Evolutionary conservation across 2,797 vertebrate species (phyloP).

Genomic region (Ispidina picta): DNA sequence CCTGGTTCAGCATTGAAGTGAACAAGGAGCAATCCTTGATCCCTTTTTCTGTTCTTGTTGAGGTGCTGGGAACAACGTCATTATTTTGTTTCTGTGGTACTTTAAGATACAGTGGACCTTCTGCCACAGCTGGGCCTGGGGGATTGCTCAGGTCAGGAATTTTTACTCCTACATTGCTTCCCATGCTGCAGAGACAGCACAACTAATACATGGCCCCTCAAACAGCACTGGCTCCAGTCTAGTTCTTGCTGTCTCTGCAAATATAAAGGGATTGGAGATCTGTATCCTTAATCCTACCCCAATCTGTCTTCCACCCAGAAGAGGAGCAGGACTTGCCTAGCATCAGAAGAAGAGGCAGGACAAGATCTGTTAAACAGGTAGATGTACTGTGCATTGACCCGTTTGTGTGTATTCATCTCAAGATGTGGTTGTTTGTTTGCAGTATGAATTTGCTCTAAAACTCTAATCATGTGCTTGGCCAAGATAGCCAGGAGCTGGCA

Average conservation of each 20-base stretch:
- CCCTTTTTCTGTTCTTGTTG: not conserved
- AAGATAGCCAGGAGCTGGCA: conserved; percentile 48
- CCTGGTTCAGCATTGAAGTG: not conserved
- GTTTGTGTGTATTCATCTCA: not conserved
- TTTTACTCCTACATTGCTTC: not conserved
- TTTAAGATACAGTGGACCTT: conserved; percentile 2
- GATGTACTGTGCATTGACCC: not conserved
- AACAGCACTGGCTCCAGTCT: not conserved
- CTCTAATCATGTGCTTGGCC: conserved; percentile 44
- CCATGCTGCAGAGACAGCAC: not conserved
- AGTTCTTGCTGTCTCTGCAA: not conserved
- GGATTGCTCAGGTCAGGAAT: not conserved
- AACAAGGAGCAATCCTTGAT: not conserved
- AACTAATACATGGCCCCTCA: fast-evolving
- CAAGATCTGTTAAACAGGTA: not conserved
- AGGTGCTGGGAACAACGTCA: not conserved
- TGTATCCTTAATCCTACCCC: not conserved
- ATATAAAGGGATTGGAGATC: not conserved
- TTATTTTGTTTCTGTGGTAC: not conserved
- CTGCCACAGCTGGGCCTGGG: not conserved
- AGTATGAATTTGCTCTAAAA: conserved; percentile 24
- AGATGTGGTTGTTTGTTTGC: conserved; percentile 50
- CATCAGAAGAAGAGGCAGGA: not conserved
- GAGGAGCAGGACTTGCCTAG: not conserved
- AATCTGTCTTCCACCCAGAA: conserved; percentile 4